These are phyloP conservation scores for Drosophila asahinai DNA, from an alignment of 1,140 invertebrate species.

Conservation along the genomic window DNA sequence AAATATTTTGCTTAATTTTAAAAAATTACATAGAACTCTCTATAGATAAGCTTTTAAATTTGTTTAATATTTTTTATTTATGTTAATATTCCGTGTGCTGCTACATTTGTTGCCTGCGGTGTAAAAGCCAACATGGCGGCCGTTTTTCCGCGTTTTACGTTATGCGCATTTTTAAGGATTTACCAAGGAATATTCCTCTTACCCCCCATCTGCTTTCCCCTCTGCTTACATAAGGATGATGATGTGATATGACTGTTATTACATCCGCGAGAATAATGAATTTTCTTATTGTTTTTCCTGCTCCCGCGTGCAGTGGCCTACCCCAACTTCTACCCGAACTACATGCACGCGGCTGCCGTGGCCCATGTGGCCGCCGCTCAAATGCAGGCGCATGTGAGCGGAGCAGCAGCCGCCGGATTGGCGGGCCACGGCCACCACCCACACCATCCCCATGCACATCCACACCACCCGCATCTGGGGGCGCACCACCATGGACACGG, in stretches of 20 bases:
- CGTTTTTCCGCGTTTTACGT: constrained; percentile 48
- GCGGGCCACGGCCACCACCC: constrained; percentile 72
- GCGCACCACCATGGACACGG: constrained; percentile 86
- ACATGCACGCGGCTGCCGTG: constrained; percentile 90
- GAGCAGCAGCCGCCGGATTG: constrained; percentile 60
- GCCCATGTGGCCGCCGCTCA: constrained; percentile 86
- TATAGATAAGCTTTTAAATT: not conserved
- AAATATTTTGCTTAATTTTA: not conserved
- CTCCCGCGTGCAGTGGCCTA: constrained; percentile 88
- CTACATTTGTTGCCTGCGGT: not conserved
- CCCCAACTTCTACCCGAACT: constrained; percentile 91
- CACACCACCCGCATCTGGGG: constrained; percentile 72
- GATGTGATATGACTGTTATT: constrained; percentile 53
- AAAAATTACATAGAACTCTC: not conserved
- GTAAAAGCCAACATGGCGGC: constrained; percentile 37
- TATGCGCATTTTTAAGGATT: constrained; percentile 74
- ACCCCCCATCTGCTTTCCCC: not conserved
- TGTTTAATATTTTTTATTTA: not conserved
- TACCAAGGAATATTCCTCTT: constrained; percentile 22
- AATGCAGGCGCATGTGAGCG: constrained; percentile 84
- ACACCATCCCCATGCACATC: constrained; percentile 85
- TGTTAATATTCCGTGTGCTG: not conserved
- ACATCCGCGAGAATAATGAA: constrained; percentile 40
- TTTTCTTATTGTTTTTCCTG: constrained; percentile 23
- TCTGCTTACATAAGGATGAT: constrained; percentile 13